These are phyloP conservation scores for Coracias cyanogaster DNA, from an alignment of 2,797 vertebrate genomes.

Conservation along the genomic window DNA sequence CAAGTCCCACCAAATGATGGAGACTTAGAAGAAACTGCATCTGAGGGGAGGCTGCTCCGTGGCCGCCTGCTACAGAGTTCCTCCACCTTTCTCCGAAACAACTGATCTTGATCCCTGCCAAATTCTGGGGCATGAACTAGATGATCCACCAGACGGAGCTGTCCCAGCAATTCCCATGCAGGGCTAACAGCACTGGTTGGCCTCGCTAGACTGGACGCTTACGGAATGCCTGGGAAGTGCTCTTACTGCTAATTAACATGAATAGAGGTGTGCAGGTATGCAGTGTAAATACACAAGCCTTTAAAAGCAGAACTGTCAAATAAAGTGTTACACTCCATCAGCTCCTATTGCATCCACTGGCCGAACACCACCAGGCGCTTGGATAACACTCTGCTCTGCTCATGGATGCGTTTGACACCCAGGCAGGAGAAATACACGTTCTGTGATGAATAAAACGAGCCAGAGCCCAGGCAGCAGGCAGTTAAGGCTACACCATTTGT, in stretches of 20 bases:
- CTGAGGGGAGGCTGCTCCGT: neutral
- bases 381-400: conserved; percentile 42
- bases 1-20: neutral
- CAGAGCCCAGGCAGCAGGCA: neutral
- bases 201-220: neutral
- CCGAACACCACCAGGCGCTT: conserved; percentile 19
- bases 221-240: conserved; percentile 21
- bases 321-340: conserved; percentile 59
- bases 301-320: conserved; percentile 62
- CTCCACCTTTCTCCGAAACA: neutral
- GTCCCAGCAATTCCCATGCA: accelerated
- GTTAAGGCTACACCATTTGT: conserved; percentile 65
- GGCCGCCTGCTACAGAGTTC: neutral
- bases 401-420: conserved; percentile 56
- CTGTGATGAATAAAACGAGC: conserved; percentile 4
- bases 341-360: conserved; percentile 21
- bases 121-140: neutral
- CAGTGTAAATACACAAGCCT: conserved; percentile 33
- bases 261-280: conserved; percentile 51
- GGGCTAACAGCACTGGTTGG: neutral
- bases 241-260: conserved; percentile 58
- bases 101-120: neutral
- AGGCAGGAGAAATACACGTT: neutral
- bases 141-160: neutral
- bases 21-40: neutral